These are phyloP conservation scores for Netta rufina DNA, from an alignment of 2,797 vertebrate species.

Conservation along the genomic window DNA sequence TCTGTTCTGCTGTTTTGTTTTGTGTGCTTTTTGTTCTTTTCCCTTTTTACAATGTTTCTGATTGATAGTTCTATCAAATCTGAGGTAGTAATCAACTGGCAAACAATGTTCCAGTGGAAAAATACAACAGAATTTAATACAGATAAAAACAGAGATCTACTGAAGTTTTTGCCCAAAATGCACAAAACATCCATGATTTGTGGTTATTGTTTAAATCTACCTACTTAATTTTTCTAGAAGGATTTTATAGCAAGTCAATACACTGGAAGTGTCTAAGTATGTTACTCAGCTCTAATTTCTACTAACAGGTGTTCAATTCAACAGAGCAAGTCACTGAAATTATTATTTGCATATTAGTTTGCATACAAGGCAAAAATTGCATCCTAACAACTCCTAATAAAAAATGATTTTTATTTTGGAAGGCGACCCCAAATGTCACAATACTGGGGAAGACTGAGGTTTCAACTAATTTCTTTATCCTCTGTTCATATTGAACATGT, in stretches of 20 bases:
- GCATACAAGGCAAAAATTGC: not conserved
- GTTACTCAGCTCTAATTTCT: not conserved
- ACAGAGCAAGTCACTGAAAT: not conserved
- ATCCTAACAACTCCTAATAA: not conserved
- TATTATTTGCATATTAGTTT: not conserved
- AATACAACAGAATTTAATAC: conserved; percentile 6
- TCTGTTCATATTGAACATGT: not conserved
- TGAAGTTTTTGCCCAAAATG: not conserved
- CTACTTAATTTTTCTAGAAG: not conserved
- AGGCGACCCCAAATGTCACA: not conserved
- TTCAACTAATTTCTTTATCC: not conserved
- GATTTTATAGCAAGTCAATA: not conserved
- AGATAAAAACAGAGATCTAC: not conserved
- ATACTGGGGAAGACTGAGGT: not conserved
- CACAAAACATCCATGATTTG: not conserved
- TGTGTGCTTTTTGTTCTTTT: not conserved
- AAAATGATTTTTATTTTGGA: not conserved
- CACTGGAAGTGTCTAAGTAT: not conserved
- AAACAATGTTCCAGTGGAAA: conserved; percentile 28
- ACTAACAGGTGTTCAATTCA: not conserved
- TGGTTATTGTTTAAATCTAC: not conserved
- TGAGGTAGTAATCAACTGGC: not conserved
- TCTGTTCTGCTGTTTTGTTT: not conserved
- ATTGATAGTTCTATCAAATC: conserved; percentile 42
- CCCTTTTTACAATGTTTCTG: conserved; percentile 1